Percentiles rank a stretch among this genome's conserved stretches.
phyloP scores from a whole-genome alignment of 2,113 vertebrate genomes.

The Melanotaenia duboulayi region DNA sequence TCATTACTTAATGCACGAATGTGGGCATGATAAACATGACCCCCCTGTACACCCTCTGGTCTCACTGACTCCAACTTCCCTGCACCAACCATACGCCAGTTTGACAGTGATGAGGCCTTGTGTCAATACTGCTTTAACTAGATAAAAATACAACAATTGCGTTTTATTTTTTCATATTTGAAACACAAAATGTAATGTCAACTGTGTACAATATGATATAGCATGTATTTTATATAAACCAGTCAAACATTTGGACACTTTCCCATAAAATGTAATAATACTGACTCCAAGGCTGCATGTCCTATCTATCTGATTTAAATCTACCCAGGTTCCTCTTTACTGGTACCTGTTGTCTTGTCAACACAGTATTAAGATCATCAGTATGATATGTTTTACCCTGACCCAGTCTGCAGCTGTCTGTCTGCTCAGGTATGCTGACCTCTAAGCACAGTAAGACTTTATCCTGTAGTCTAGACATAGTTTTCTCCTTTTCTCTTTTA shows the following conservation, averaged over 20 bases:
- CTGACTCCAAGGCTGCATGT: neutral
- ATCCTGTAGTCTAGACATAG: constrained; percentile 29
- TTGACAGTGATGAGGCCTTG: neutral
- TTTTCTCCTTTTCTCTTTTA: constrained; percentile 7
- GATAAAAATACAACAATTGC: neutral
- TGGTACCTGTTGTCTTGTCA: constrained; percentile 72
- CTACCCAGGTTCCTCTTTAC: constrained; percentile 43
- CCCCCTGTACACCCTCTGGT: constrained; percentile 36
- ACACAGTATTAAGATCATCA: constrained; percentile 77
- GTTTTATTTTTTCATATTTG: neutral
- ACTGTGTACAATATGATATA: neutral
- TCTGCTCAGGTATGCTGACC: constrained; percentile 42
- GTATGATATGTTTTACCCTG: constrained; percentile 71
- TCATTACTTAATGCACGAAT: constrained; percentile 70
- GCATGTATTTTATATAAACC: neutral
- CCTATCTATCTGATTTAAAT: constrained; percentile 29
- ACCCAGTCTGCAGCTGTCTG: constrained; percentile 47
- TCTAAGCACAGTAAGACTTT: constrained; percentile 38
- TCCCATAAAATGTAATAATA: neutral
- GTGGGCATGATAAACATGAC: constrained; percentile 71
- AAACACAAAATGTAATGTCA: neutral
- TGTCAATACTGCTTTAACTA: neutral
- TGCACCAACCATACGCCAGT: constrained; percentile 23
- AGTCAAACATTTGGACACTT: too few species aligned
- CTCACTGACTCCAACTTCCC: constrained; percentile 37